Conservation (phyloP, 2,888 invertebrate genomes). For the Choristoneura rosaceana region DNA sequence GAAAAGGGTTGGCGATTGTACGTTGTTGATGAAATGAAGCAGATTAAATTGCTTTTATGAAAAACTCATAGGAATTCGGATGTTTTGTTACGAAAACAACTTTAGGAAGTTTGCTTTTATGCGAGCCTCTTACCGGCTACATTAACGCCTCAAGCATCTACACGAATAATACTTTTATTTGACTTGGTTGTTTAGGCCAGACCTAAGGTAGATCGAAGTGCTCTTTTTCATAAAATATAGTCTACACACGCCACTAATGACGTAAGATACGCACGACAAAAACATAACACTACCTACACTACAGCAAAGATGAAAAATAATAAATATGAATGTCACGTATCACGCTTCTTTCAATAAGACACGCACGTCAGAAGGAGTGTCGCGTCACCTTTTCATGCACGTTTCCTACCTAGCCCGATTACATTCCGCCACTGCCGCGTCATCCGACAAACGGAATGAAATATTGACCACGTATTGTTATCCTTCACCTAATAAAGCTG, state of each 20-base stretch:
- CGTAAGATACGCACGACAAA: slow-evolving; percentile 5
- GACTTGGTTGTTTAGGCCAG: not conserved
- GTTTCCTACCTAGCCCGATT: slow-evolving; percentile 55
- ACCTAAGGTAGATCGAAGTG: not conserved
- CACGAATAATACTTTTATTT: slow-evolving; percentile 6
- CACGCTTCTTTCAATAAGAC: slow-evolving; percentile 55
- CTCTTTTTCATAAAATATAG: not conserved
- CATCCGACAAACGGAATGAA: slow-evolving; percentile 64
- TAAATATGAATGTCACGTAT: slow-evolving; percentile 49
- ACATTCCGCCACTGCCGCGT: slow-evolving; percentile 60
- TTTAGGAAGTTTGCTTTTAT: not conserved
- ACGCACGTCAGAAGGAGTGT: slow-evolving; percentile 52
- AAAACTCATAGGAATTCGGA: slow-evolving; percentile 60
- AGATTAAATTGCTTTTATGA: slow-evolving; percentile 76
- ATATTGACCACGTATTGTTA: slow-evolving; percentile 69
- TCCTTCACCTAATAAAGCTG: slow-evolving; percentile 62
- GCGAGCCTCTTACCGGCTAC: not conserved
- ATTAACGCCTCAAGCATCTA: not conserved
- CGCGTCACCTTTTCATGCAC: slow-evolving; percentile 59
- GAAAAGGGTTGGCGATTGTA: slow-evolving; percentile 77
- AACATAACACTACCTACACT: slow-evolving; percentile 18
- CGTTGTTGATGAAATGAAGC: slow-evolving; percentile 66
- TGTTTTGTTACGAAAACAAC: slow-evolving; percentile 15
- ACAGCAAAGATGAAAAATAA: slow-evolving; percentile 16
- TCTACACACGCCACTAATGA: not conserved